phyloP scores from a whole-genome alignment of 2,113 vertebrate species.

The Bolborhynchus lineola region DNA sequence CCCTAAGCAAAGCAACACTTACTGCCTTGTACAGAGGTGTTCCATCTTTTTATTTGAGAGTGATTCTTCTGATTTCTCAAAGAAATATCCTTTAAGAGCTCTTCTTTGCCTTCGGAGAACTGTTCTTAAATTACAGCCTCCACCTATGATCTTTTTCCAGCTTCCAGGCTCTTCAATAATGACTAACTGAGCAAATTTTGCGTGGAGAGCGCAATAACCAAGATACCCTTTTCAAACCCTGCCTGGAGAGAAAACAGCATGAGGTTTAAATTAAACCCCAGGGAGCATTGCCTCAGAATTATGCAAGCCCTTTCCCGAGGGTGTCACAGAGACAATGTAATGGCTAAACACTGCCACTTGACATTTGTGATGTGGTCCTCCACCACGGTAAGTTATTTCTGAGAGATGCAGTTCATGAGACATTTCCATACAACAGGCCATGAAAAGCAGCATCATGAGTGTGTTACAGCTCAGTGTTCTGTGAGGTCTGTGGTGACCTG shows the following conservation, averaged over 20 bases:
- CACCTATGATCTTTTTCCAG: not conserved
- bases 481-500: not conserved
- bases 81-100: not conserved
- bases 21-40: not conserved
- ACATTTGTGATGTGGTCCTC: accelerated
- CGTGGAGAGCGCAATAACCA: not conserved
- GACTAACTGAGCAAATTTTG: not conserved
- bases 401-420: not conserved
- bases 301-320: not conserved
- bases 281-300: not conserved
- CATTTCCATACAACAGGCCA: not conserved
- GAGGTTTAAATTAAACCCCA: not conserved
- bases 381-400: not conserved
- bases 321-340: accelerated
- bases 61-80: not conserved
- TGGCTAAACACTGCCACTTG: not conserved
- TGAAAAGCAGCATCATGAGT: accelerated
- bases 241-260: not conserved
- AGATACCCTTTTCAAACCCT: not conserved
- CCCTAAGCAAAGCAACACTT: constrained; percentile 8
- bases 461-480: not conserved
- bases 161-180: not conserved
- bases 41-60: not conserved
- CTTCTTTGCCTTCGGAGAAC: constrained; percentile 1
- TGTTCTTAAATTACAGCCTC: constrained; percentile 1